Conservation (phyloP, 2,888 invertebrate genomes). For the Diadegma fenestrale region DNA sequence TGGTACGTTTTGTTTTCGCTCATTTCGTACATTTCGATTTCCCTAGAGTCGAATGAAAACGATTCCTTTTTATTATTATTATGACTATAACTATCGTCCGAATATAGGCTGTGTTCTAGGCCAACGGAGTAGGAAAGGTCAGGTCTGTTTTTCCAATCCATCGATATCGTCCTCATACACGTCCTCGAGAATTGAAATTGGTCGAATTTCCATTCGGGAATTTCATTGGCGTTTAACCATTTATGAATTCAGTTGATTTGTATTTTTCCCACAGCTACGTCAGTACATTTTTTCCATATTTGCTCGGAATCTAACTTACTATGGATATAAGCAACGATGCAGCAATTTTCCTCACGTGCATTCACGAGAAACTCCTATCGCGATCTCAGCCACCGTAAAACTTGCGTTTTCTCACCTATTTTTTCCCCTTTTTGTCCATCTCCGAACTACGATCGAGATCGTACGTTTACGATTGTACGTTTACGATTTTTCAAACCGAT, state of each 20-base stretch:
- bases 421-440: not conserved
- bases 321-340: not conserved
- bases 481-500: no score
- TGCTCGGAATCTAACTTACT: not conserved
- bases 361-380: not conserved
- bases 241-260: conserved; percentile 36
- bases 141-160: conserved; percentile 52
- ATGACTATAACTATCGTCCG: conserved; percentile 47
- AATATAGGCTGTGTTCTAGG: conserved; percentile 48
- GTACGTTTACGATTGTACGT: no score
- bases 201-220: conserved; percentile 31
- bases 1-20: conserved; percentile 10
- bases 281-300: conserved; percentile 9
- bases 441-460: not conserved
- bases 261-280: not conserved
- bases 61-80: conserved; percentile 63
- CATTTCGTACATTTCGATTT: conserved; percentile 68
- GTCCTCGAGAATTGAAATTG: conserved; percentile 39
- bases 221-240: conserved; percentile 17
- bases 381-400: no score
- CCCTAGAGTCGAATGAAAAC: conserved; percentile 65
- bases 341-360: not conserved
- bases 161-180: conserved; percentile 3
- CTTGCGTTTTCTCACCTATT: not conserved
- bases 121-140: conserved; percentile 56